These are phyloP conservation scores for Laterallus jamaicensis DNA, from an alignment of 2,113 vertebrate species.

Conservation along the genomic window DNA sequence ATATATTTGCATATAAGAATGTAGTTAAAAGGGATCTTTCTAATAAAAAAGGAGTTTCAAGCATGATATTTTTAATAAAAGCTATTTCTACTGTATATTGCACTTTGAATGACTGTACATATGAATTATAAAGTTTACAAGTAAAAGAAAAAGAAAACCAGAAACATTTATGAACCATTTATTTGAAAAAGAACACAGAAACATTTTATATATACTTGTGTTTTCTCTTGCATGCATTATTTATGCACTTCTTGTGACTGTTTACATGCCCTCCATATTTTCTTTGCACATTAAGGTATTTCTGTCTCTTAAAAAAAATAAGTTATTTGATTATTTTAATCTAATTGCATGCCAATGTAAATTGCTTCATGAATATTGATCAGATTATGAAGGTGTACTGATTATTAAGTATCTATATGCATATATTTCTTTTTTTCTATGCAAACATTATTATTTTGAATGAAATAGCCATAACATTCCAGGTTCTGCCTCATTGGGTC, in stretches of 20 bases:
- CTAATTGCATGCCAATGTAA: conserved; percentile 76
- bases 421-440: conserved; percentile 76
- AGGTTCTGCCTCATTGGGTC: conserved; percentile 99
- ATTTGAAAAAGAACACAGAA: conserved; percentile 34
- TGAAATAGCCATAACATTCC: conserved; percentile 98
- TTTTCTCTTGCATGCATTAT: conserved; percentile 75
- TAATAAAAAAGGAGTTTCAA: conserved; percentile 34
- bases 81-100: conserved; percentile 53
- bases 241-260: conserved; percentile 51
- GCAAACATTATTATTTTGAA: conserved; percentile 90
- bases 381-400: conserved; percentile 2
- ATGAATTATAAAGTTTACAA: conserved; percentile 62
- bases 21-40: conserved; percentile 21
- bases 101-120: conserved; percentile 64
- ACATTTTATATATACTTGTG: not conserved
- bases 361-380: not conserved
- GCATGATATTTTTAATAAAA: conserved; percentile 63
- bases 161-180: conserved; percentile 30
- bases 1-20: conserved; percentile 19
- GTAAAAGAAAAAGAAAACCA: conserved; percentile 39
- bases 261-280: conserved; percentile 55
- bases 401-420: conserved; percentile 68
- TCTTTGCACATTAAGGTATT: conserved; percentile 53
- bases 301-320: not conserved
- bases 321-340: conserved; percentile 14